Percentiles rank a stretch among this genome's conserved stretches.
Conservation (phyloP, 2,797 vertebrate species). For the Spatula versicolor region DNA sequence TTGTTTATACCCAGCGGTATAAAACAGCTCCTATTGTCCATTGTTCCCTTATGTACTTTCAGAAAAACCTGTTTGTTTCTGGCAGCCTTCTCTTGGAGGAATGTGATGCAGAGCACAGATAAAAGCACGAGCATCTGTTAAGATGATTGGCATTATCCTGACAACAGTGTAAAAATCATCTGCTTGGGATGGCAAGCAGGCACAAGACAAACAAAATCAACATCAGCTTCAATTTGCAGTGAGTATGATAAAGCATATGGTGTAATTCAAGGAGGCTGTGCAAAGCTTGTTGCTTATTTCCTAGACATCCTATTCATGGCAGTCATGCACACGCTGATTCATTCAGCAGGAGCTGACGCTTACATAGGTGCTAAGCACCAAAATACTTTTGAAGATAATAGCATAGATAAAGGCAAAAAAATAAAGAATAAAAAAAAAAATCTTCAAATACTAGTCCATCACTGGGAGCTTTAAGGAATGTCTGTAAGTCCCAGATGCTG, state of each 20-base stretch:
- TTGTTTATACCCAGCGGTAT: conserved; percentile 30
- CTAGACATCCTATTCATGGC: neutral
- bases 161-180: neutral
- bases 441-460: neutral
- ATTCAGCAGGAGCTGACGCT: neutral
- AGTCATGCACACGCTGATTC: accelerated
- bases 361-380: neutral
- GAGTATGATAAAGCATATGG: neutral
- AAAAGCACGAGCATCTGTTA: conserved; percentile 8
- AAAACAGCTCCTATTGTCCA: conserved; percentile 44
- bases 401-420: neutral
- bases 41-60: conserved; percentile 51
- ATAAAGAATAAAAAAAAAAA: neutral
- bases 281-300: neutral
- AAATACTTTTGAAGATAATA: neutral
- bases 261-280: neutral
- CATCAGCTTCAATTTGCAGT: neutral
- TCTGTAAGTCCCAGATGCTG: neutral
- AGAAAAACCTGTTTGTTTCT: conserved; percentile 50
- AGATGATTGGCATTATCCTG: conserved; percentile 23
- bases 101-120: conserved; percentile 46
- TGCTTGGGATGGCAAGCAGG: neutral
- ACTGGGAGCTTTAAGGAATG: neutral
- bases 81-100: conserved; percentile 28
- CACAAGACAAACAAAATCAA: neutral